phyloP scores from a whole-genome alignment of 2,888 invertebrate genomes.

The Eledone cirrhosa region DNA sequence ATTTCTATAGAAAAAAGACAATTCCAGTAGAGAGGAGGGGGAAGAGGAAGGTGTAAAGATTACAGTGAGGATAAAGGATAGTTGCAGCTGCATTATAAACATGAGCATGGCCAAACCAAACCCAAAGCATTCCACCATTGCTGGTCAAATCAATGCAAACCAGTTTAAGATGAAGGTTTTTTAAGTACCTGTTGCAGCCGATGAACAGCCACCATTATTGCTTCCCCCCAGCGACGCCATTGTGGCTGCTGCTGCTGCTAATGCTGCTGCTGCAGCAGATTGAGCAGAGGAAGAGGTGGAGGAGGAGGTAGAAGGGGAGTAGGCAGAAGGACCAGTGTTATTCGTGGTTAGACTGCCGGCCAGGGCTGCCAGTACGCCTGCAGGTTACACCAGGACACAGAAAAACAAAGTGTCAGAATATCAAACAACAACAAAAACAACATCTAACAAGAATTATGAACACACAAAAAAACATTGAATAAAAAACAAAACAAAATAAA shows the following conservation, averaged over 20 bases:
- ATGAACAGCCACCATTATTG: constrained; percentile 22
- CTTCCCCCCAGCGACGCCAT: constrained; percentile 27
- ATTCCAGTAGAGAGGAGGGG: background rate
- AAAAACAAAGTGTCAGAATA: constrained; percentile 34
- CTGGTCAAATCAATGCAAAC: constrained; percentile 26
- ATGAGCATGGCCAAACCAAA: constrained; percentile 23
- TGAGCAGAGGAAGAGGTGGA: constrained; percentile 30
- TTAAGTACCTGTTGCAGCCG: constrained; percentile 20
- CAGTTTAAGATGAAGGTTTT: constrained; percentile 28
- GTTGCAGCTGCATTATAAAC: constrained; percentile 23
- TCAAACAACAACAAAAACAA: constrained; percentile 27
- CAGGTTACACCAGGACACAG: constrained; percentile 31
- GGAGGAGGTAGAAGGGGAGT: constrained; percentile 34
- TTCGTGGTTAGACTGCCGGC: constrained; percentile 48
- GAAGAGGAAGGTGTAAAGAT: background rate
- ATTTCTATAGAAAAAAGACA: no score
- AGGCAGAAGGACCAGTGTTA: constrained; percentile 41
- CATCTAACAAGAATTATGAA: background rate
- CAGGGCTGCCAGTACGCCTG: constrained; percentile 55
- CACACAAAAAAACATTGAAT: constrained; percentile 18
- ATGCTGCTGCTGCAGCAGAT: constrained; percentile 38
- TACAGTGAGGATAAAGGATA: constrained; percentile 20
- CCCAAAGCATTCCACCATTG: constrained; percentile 24
- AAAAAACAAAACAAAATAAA: background rate
- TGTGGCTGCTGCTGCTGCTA: constrained; percentile 28